Percentiles rank a stretch among this genome's conserved stretches.
Conservation (phyloP, 2,113 vertebrate species). For the Atherinomorus stipes region DNA sequence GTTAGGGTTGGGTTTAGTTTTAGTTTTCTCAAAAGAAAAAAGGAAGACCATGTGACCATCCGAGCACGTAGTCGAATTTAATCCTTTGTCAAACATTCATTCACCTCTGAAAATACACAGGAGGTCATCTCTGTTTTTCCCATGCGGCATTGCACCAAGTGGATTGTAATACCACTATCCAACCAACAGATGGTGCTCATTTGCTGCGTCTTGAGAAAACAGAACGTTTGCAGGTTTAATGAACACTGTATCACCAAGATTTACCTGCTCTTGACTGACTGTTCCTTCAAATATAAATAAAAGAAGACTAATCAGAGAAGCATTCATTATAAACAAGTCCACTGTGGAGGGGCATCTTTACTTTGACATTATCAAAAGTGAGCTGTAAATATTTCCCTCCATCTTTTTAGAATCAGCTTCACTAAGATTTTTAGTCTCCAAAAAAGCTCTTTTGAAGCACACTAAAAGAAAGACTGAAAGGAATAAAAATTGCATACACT, state of each 20-base stretch:
- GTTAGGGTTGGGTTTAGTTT: too few relatives aligned
- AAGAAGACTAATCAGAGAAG: neutral
- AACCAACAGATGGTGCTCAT: constrained; percentile 73
- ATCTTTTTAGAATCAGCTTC: too few relatives aligned
- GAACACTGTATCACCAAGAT: too few relatives aligned
- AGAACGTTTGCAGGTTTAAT: neutral
- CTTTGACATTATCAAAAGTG: neutral
- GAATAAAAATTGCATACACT: too few relatives aligned
- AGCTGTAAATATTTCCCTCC: neutral
- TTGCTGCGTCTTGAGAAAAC: constrained; percentile 24
- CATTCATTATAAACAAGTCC: too few relatives aligned
- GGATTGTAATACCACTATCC: neutral
- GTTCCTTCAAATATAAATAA: neutral
- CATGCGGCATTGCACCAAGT: neutral
- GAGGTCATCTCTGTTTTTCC: neutral
- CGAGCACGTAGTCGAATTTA: neutral
- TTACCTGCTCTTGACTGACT: neutral
- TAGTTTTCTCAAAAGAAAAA: too few relatives aligned
- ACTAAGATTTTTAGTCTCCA: too few relatives aligned
- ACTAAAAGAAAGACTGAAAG: too few relatives aligned
- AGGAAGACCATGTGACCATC: neutral
- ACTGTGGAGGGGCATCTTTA: neutral
- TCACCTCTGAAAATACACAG: neutral
- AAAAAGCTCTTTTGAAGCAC: too few relatives aligned
- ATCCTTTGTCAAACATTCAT: neutral